Base-by-base conservation (phyloP, 2,888 invertebrate genomes). In the Cephus spinipes region DNA sequence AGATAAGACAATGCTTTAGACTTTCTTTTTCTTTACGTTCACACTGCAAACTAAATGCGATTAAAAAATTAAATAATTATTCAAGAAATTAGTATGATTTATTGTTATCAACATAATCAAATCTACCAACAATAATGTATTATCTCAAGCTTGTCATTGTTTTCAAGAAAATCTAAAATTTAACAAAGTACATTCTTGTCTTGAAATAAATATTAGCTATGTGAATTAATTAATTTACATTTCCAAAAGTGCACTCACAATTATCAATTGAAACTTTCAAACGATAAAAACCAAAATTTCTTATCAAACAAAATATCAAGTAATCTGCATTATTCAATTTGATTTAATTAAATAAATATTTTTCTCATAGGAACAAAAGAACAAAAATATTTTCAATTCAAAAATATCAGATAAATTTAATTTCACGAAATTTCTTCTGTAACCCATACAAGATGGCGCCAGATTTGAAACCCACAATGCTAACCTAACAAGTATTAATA, bases 401-500 rank as follows among this genome's bases (percentile, higher is more conserved):
- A 23, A 55, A 55, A 55, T 55, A 55, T 1, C 40, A 0, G 23
- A 23, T 23, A 9, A 55, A 55, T 55, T 23, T 55, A 9, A 55
- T 23, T 9, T 23, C 55, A 55, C 23, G 23, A 40, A 40, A 40
- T 23, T 23, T 55, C 55, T 23, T 55, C 23, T 23, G 55, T 55
- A 23, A 55, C 55, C 23, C 55, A 23, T 23, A 55, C 2, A 55
- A 55, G 9, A 55, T 9, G 55, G 55, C 55, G 55, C 23, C 55
- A 55, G 23, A 55, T 71, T 71, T 33, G 73, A 75, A 55, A 55
- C 75, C 73, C 76, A 78, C 76, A 78, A 76, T 75, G 75, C 69
- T 73, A 68, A 75, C 75, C 76, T 78, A 78, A 78, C 75, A 76
- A 78, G 78, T 78, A 78, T 78, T 78, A 78, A 78, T 78, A 68